Evolutionary conservation across 1,140 invertebrate genomes (phyloP), one percentile per base, ranked within the genome.

Genomic region (Maconellicoccus hirsutus): DNA sequence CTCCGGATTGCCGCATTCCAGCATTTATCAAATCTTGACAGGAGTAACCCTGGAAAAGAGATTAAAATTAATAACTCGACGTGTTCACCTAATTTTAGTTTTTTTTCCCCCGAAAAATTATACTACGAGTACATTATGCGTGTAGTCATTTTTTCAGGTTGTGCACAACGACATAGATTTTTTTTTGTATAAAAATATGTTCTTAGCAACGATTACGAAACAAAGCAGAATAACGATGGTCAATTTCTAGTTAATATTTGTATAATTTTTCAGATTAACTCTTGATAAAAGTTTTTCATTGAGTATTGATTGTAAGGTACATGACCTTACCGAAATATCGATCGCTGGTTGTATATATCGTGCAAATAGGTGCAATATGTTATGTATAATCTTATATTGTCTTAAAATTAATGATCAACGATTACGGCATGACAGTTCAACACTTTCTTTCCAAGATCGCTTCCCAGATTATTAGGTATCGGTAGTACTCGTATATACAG

Each of bases 1-100:
- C 89, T 14, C 91, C 91, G 23, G 88, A 92, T 73, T 93, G 87
- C 71, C 86, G 85, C 87, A 92, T 91, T 1, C 91, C 92, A 71
- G 87, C 89, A 75, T 89, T 90, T 61, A 88, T 78, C 26, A 94
- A 81, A 77, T 95, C 92, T 8, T 89, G 84, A 77, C 93, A 95
- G 12, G 91, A 93, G 77, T 89, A 92, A 3, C 91, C 91, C 89
- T 91, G 80, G 23, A 83, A 84, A 73, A 71, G 76, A 73, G 74
- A 78, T 8, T 3, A 66, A 22, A 66, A 6, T 23, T 8, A 66
- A 2, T 6, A 66, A n/a, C n/a, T 33, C 4, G 29, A 6, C 12
- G 29, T 6, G 29, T 33, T 33, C 29, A 33, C 12, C n/a, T n/a
- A n/a, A n/a, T n/a, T n/a, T n/a, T n/a, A n/a, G n/a, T n/a, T n/a